phyloP scores from a whole-genome alignment of 1,140 invertebrate species.

The Oscheius sp. region DNA sequence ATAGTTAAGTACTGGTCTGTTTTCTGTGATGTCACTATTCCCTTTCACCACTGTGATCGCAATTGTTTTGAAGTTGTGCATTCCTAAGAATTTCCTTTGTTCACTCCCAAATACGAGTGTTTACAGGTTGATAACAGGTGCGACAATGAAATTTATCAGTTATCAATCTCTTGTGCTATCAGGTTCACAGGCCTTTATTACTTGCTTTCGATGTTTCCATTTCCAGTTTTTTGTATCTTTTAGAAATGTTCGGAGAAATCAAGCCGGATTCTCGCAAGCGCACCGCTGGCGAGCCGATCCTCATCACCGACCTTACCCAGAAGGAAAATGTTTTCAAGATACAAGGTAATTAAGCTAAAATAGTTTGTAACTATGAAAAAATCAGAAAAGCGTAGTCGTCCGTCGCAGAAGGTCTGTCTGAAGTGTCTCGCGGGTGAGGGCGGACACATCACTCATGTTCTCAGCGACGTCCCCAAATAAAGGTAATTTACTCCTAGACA shows the following conservation, averaged over 20 bases:
- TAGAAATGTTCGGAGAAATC: background rate
- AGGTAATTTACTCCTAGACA: background rate
- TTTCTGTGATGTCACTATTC: background rate
- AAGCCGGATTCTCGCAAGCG: conserved; percentile 23
- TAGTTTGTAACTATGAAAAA: background rate
- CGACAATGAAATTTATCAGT: conserved; percentile 7
- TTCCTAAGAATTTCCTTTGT: background rate
- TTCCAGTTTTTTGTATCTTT: conserved; percentile 17
- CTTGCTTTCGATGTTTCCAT: too few relatives aligned
- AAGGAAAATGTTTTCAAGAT: conserved; percentile 19
- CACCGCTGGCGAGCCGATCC: conserved; percentile 3
- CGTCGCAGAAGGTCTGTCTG: conserved; percentile 20
- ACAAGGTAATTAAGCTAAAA: background rate
- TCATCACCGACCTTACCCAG: background rate
- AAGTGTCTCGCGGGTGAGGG: conserved; percentile 28
- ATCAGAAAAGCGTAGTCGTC: conserved; percentile 13
- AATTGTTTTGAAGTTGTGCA: background rate
- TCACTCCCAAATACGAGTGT: background rate
- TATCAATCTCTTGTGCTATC: background rate
- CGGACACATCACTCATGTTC: conserved; percentile 25
- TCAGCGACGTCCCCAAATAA: conserved; percentile 11
- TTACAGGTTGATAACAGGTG: background rate
- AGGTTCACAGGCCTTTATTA: too few relatives aligned
- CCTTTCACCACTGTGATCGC: conserved; percentile 13
- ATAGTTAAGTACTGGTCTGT: background rate